Percentiles rank a stretch among this genome's conserved stretches.
phyloP scores from a whole-genome alignment of 2,113 vertebrate genomes.

The Litocranius walleri region DNA sequence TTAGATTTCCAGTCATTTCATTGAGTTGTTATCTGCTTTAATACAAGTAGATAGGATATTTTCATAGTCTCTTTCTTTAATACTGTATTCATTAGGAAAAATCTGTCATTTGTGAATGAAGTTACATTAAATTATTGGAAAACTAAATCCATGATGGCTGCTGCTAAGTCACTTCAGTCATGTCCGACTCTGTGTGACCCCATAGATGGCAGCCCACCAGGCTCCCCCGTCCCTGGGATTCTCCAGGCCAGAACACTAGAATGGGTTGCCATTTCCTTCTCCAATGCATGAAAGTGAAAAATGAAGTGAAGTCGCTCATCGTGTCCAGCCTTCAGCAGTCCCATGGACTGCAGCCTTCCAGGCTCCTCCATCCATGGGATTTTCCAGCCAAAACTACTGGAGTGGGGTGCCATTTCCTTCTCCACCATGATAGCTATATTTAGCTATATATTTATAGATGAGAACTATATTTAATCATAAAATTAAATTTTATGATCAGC shows the following conservation, averaged over 20 bases:
- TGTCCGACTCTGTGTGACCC: too few relatives aligned
- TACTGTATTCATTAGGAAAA: background rate
- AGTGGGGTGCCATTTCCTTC: too few relatives aligned
- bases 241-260: too few relatives aligned
- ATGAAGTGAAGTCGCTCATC: too few relatives aligned
- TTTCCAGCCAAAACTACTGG: too few relatives aligned
- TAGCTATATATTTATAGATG: background rate
- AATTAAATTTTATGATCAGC: background rate
- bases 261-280: too few relatives aligned
- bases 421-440: background rate
- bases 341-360: too few relatives aligned
- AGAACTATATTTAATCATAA: background rate
- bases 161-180: too few relatives aligned
- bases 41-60: background rate
- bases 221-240: too few relatives aligned
- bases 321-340: fast-evolving
- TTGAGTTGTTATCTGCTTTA: background rate
- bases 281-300: too few relatives aligned
- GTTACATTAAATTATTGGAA: background rate
- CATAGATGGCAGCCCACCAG: too few relatives aligned
- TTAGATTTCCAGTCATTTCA: background rate
- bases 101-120: background rate
- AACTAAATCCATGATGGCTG: background rate
- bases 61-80: background rate
- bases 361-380: too few relatives aligned